These are phyloP conservation scores for Lates calcarifer DNA, from an alignment of 2,113 vertebrate genomes.

Conservation along the genomic window DNA sequence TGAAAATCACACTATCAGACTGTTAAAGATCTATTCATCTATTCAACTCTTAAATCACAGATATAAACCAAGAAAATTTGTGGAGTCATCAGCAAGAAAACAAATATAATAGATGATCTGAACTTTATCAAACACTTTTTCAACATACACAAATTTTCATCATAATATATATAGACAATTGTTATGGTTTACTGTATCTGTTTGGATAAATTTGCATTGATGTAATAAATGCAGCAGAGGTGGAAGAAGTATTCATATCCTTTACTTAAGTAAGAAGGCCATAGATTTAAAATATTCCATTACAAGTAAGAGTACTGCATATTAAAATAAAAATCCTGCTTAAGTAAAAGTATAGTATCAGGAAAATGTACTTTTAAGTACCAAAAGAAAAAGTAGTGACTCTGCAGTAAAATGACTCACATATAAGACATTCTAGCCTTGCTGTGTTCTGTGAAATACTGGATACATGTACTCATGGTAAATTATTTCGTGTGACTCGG, in stretches of 20 bases:
- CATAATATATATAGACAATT: background rate
- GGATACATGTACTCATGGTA: too few relatives aligned
- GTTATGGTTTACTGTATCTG: conserved; percentile 1
- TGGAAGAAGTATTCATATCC: too few relatives aligned
- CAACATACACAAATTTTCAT: background rate
- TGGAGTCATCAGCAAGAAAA: background rate
- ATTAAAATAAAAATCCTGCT: background rate
- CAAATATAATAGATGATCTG: background rate
- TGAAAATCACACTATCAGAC: too few relatives aligned
- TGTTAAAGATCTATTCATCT: background rate
- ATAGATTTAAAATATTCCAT: background rate
- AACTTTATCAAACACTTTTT: background rate
- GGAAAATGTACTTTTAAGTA: background rate
- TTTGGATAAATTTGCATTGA: background rate
- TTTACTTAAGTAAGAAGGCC: background rate
- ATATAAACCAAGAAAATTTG: background rate
- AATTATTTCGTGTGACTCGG: background rate
- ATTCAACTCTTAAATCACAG: background rate
- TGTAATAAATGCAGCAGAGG: background rate
- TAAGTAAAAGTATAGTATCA: background rate
- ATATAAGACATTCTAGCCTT: too few relatives aligned
- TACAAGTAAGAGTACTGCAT: background rate
- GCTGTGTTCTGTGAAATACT: too few relatives aligned
- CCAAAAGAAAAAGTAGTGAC: background rate
- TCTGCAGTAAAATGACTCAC: background rate